A percentile compares a stretch with the other conserved stretches of the same genome.
Evolutionary conservation across 2,888 invertebrate species (phyloP).

Genomic region (Leptopterna dolabrata): DNA sequence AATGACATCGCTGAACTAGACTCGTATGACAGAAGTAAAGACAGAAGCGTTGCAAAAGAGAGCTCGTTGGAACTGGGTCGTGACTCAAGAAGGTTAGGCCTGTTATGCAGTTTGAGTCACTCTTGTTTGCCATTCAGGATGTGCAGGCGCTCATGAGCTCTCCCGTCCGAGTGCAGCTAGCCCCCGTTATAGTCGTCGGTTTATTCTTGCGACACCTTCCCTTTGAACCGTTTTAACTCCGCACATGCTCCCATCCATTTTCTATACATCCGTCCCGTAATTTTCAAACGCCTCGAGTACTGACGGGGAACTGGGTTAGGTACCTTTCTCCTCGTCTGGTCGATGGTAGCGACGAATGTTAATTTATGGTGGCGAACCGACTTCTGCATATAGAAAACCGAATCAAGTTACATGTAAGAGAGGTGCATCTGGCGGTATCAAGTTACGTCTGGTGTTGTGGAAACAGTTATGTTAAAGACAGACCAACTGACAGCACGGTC

Average conservation of each 20-base stretch:
- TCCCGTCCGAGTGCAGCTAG: not conserved
- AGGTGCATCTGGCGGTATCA: too few relatives aligned
- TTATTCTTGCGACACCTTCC: not conserved
- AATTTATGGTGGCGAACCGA: not conserved
- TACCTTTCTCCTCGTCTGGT: not conserved
- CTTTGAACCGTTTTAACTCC: conserved; percentile 1
- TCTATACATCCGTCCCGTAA: not conserved
- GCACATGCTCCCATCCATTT: conserved; percentile 1
- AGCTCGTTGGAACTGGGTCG: not conserved
- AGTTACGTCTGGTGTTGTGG: too few relatives aligned
- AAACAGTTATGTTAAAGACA: too few relatives aligned
- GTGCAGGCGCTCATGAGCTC: not conserved
- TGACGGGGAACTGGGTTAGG: not conserved
- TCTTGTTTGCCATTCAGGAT: not conserved
- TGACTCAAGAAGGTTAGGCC: not conserved
- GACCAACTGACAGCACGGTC: too few relatives aligned
- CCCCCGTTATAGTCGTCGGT: not conserved
- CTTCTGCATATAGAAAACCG: too few relatives aligned
- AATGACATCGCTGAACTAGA: too few relatives aligned
- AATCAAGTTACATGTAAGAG: too few relatives aligned
- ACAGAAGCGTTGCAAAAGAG: too few relatives aligned
- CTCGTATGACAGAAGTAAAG: too few relatives aligned
- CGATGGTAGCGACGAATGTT: not conserved
- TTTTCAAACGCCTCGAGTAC: not conserved
- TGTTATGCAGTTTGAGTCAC: not conserved